Conservation (phyloP, 2,888 invertebrate species). For the Lasioglossum zephyrum region DNA sequence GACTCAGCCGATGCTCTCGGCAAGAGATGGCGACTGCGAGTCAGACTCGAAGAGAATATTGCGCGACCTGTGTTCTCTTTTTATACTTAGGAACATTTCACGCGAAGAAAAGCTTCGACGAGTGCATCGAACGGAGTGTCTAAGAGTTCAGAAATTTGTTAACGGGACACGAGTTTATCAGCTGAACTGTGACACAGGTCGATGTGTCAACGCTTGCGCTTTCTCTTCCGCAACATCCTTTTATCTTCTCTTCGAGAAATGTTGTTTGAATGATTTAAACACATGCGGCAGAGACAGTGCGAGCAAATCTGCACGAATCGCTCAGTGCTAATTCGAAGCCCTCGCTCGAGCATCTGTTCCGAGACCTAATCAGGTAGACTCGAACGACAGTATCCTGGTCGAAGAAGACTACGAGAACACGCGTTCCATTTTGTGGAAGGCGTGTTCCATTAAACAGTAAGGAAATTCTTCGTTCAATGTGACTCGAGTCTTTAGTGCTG, state of each 20-base stretch:
- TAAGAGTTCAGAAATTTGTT: not conserved
- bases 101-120: not conserved
- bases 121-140: not conserved
- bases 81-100: slow-evolving; percentile 5
- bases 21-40: not conserved
- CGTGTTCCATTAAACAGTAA: slow-evolving; percentile 34
- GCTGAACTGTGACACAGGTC: not conserved
- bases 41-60: not conserved
- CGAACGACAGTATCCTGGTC: not conserved
- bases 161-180: not conserved
- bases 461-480: slow-evolving; percentile 45
- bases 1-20: not conserved
- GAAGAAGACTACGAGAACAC: slow-evolving; percentile 5
- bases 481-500: slow-evolving; percentile 34
- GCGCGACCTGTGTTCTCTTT: slow-evolving; percentile 10
- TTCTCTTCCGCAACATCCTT: not conserved
- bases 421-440: not conserved
- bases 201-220: not conserved
- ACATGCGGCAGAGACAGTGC: not conserved
- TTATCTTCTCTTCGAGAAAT: not conserved
- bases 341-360: slow-evolving; percentile 19
- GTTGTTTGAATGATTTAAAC: not conserved
- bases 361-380: not conserved
- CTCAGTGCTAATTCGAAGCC: not conserved
- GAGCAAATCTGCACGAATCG: not conserved